Evolutionary conservation across 2,113 vertebrate species (phyloP), one percentile per base, ranked within the genome.

Genomic region (Pluvialis apricaria): DNA sequence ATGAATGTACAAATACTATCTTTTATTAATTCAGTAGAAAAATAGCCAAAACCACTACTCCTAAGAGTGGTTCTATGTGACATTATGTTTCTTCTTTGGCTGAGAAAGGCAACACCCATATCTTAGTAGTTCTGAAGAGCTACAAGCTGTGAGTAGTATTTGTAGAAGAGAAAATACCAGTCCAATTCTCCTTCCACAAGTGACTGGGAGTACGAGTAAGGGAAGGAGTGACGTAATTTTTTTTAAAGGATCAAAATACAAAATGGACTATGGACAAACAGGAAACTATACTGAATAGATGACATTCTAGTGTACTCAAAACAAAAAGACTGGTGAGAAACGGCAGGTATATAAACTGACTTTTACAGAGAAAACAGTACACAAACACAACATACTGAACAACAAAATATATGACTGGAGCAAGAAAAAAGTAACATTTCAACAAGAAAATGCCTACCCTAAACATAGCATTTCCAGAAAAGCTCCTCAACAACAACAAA

Each of bases 71-170:
- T 45, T 85, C 32, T 28, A 1, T 24, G 11, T 13, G 16, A 31
- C 1, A 17, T 5, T 11, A 11, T 32, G 6, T 38, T 82, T 64
- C 52, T 54, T 40, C 19, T 62, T 55, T 13, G 11, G 34, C 29
- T 76, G 44, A 76, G 8, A 66, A 45, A 54, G 47, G 49, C 18
- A 81, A 9, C 3, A 29, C 5, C 31, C 32, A 5, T 72, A 6
- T 38, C 25, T 66, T 36, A 15, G 24, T 9, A 52, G 26, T 17
- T 61, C 58, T 88, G 55, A 72, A 80, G 44, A 36, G 25, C 22
- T 0, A 69, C 17, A 6, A 52, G 25, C 12, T 81, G 5, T 10
- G 29, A 88, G 4, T 8, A 57, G 1, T 25, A 58, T 9, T n/a
- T 86, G 77, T 70, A 24, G 51, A 55, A 62, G 15, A 76, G 3